phyloP scores from a whole-genome alignment of 2,888 invertebrate genomes.

The Proisotoma minuta region DNA sequence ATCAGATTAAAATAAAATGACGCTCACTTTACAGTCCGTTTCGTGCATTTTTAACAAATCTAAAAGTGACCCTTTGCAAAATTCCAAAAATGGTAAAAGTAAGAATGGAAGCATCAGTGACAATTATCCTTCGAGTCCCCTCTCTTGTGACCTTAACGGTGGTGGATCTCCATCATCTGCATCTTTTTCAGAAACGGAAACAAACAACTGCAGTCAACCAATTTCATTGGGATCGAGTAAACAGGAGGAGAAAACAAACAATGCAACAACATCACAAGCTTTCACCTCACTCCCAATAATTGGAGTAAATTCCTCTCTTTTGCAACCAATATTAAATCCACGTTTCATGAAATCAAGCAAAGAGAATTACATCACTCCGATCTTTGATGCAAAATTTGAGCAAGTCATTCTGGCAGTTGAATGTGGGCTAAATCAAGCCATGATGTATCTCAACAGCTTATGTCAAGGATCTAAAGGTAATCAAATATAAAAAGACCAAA shows the following conservation, averaged over 20 bases:
- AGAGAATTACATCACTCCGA: conserved; percentile 38
- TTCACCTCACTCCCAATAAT: neutral
- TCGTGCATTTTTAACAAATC: neutral
- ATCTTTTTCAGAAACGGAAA: conserved; percentile 10
- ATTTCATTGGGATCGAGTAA: conserved; percentile 22
- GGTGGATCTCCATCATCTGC: no score
- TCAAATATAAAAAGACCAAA: no score
- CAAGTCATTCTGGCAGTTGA: conserved; percentile 43
- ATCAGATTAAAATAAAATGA: neutral
- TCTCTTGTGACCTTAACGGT: no score
- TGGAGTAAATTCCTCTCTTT: neutral
- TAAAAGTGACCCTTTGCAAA: neutral
- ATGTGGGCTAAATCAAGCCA: conserved; percentile 44
- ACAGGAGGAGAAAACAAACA: neutral
- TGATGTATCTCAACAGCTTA: conserved; percentile 50
- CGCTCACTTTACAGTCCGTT: neutral
- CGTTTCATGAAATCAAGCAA: conserved; percentile 33
- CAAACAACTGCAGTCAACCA: conserved; percentile 11
- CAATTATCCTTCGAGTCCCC: no score
- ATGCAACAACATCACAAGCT: neutral
- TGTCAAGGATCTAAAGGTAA: conserved; percentile 51
- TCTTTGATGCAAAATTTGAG: conserved; percentile 31
- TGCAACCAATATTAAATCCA: conserved; percentile 23
- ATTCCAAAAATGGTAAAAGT: no score
- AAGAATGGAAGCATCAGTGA: no score